These are phyloP conservation scores for Euclidia mi DNA, from an alignment of 2,888 invertebrate species.

Conservation along the genomic window DNA sequence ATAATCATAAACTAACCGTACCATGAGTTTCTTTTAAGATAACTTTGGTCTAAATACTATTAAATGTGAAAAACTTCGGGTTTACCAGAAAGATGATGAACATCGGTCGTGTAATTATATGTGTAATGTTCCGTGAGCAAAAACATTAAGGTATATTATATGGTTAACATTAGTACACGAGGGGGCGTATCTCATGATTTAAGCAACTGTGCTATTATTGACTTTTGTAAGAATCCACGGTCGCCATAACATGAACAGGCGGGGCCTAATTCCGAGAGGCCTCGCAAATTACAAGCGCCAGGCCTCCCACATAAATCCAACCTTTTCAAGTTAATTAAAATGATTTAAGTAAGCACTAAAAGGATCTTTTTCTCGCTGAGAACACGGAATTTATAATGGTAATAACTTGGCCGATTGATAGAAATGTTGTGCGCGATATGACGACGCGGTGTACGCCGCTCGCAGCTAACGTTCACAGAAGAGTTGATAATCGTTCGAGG, in stretches of 20 bases:
- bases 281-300: conserved; percentile 77
- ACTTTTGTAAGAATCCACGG: conserved; percentile 16
- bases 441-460: no score
- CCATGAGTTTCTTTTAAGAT: no score
- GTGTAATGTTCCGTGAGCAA: conserved; percentile 7
- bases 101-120: conserved; percentile 1
- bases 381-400: conserved; percentile 83
- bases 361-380: conserved; percentile 79
- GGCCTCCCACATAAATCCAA: conserved; percentile 81
- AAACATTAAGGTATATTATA: conserved; percentile 9
- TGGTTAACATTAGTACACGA: background rate
- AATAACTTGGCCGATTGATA: conserved; percentile 75
- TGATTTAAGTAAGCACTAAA: conserved; percentile 87
- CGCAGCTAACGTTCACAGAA: conserved; percentile 33
- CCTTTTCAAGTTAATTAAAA: conserved; percentile 88
- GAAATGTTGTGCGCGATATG: conserved; percentile 42
- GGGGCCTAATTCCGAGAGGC: conserved; percentile 67
- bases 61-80: background rate
- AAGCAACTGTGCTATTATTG: conserved; percentile 7
- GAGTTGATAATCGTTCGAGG: conserved; percentile 45
- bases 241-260: conserved; percentile 39
- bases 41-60: background rate
- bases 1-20: no score
- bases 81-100: background rate
- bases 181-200: conserved; percentile 8